Conservation (phyloP, 53 echinoderm and acorn worm species). For the Glandiceps talaboti region DNA sequence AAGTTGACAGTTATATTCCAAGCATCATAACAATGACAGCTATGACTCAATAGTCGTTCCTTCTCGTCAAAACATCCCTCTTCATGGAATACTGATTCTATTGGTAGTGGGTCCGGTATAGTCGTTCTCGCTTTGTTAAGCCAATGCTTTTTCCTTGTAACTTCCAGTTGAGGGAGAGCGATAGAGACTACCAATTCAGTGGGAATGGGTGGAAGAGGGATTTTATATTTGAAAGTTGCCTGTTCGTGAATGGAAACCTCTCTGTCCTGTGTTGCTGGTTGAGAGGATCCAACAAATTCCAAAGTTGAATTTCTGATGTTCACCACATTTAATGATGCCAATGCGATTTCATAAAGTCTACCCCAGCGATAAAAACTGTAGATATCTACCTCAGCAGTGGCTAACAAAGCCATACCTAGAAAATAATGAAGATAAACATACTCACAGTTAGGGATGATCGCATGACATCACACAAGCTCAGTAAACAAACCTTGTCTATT, state of each 20-base stretch:
- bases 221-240: constrained; percentile 25
- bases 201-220: constrained; percentile 55
- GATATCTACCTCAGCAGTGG: constrained; percentile 28
- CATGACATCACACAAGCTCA: no score
- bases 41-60: not conserved
- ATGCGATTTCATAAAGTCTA: constrained; percentile 27
- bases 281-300: constrained; percentile 45
- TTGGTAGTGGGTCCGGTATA: constrained; percentile 24
- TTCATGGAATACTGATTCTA: constrained; percentile 35
- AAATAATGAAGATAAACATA: not conserved
- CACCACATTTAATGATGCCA: constrained; percentile 47
- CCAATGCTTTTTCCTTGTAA: constrained; percentile 31
- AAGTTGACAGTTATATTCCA: not conserved
- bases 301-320: constrained; percentile 61
- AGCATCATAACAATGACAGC: not conserved
- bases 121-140: constrained; percentile 13
- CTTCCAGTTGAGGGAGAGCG: constrained; percentile 25
- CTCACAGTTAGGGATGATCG: not conserved
- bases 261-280: constrained; percentile 29
- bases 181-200: constrained; percentile 32
- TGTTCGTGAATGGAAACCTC: constrained; percentile 50
- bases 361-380: constrained; percentile 75
- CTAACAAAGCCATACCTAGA: constrained; percentile 37
- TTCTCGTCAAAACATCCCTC: constrained; percentile 25
- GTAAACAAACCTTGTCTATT: no score